Percentiles rank a stretch among this genome's conserved stretches.
Evolutionary conservation across 2,888 invertebrate species (phyloP).

Genomic region (Tanytarsus gracilentus): DNA sequence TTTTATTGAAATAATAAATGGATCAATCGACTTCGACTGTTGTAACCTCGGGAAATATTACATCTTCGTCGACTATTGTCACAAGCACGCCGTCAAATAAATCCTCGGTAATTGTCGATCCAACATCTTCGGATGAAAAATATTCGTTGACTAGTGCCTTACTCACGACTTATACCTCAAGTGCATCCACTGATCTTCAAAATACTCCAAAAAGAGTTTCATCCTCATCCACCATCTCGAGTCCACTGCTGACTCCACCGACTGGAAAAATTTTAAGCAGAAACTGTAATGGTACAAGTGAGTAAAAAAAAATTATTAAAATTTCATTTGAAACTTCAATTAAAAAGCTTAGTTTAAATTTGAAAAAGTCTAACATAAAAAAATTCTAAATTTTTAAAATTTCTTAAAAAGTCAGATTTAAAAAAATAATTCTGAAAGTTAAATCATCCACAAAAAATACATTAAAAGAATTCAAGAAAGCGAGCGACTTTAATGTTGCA

Average conservation of each 20-base stretch:
- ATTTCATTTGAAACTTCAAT: background rate
- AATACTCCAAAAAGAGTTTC: slow-evolving; percentile 33
- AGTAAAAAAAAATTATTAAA: slow-evolving; percentile 32
- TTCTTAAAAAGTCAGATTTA: no score
- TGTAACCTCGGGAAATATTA: background rate
- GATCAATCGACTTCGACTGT: slow-evolving; percentile 16
- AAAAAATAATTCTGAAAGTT: no score
- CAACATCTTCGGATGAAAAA: slow-evolving; percentile 19
- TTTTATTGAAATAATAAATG: slow-evolving; percentile 4
- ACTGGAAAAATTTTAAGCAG: slow-evolving; percentile 41
- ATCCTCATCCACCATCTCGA: slow-evolving; percentile 41
- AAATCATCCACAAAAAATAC: no score
- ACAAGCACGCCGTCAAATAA: slow-evolving; percentile 20
- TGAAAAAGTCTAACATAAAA: background rate
- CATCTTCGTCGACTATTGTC: slow-evolving; percentile 16
- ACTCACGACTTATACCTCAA: background rate
- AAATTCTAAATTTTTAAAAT: no score
- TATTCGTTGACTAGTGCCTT: background rate
- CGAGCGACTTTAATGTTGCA: background rate
- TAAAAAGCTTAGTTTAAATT: background rate
- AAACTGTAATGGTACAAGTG: slow-evolving; percentile 43
- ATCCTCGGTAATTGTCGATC: slow-evolving; percentile 17
- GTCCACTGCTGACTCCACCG: slow-evolving; percentile 42
- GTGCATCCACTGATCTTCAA: slow-evolving; percentile 9
- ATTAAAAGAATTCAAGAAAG: slow-evolving; percentile 11